Evolutionary conservation across 2,888 invertebrate species (phyloP).

Genomic region (Scrobipalpa costella): DNA sequence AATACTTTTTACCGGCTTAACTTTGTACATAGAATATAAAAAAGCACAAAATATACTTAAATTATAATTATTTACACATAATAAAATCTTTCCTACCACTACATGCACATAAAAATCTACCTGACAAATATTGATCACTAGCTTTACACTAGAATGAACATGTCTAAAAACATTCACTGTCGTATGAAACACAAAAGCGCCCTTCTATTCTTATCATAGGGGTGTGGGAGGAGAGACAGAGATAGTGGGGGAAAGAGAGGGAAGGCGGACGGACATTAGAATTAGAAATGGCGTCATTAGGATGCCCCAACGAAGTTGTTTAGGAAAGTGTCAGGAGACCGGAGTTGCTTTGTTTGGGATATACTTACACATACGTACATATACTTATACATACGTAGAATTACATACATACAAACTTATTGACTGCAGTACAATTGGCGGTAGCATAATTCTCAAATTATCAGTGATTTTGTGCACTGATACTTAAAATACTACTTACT

Average conservation of each 20-base stretch:
- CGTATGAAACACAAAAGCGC: neutral
- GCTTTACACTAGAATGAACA: neutral
- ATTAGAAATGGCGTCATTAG: constrained; percentile 43
- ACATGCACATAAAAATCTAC: neutral
- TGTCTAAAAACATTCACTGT: neutral
- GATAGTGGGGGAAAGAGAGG: constrained; percentile 40
- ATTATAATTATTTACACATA: too few species aligned
- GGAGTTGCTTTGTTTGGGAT: neutral
- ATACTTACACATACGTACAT: neutral
- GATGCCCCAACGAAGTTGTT: constrained; percentile 20
- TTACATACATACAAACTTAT: too few species aligned
- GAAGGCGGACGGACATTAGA: constrained; percentile 56
- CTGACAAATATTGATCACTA: constrained; percentile 2
- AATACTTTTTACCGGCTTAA: too few species aligned
- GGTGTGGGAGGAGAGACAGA: constrained; percentile 34
- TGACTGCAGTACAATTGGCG: too few species aligned
- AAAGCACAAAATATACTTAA: too few species aligned
- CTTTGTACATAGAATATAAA: too few species aligned
- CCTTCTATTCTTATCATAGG: constrained; percentile 11
- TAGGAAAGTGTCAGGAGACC: constrained; percentile 1
- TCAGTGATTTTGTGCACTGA: too few species aligned
- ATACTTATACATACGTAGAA: too few species aligned
- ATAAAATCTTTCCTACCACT: too few species aligned
- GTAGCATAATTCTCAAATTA: neutral
- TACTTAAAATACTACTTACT: too few species aligned